phyloP scores from a whole-genome alignment of 2,888 invertebrate genomes.

The Masnerella sp. region DNA sequence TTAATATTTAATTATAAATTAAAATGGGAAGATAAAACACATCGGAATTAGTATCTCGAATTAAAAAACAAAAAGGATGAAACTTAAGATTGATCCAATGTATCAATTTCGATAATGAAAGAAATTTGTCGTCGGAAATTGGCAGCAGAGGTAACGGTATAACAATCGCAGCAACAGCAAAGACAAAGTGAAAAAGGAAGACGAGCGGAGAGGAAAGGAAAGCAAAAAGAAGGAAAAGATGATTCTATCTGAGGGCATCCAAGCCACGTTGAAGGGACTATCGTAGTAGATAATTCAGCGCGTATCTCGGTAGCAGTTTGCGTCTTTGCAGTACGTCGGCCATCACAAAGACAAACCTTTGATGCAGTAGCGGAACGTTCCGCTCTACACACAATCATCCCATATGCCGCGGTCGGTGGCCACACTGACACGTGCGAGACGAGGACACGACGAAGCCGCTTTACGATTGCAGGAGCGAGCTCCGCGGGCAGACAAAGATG shows the following conservation, averaged over 20 bases:
- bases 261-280: slow-evolving; percentile 70
- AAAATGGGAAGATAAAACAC: too few species aligned
- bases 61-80: too few species aligned
- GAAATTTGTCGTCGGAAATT: slow-evolving; percentile 53
- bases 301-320: slow-evolving; percentile 76
- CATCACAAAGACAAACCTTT: slow-evolving; percentile 76
- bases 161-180: slow-evolving; percentile 52
- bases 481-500: slow-evolving; percentile 51
- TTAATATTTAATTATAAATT: too few species aligned
- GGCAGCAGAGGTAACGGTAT: slow-evolving; percentile 44
- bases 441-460: slow-evolving; percentile 49
- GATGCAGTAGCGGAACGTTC: slow-evolving; percentile 72
- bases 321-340: slow-evolving; percentile 72
- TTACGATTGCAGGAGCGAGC: slow-evolving; percentile 48
- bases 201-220: slow-evolving; percentile 48
- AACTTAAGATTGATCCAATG: too few species aligned
- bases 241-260: slow-evolving; percentile 66
- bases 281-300: slow-evolving; percentile 76
- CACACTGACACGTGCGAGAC: slow-evolving; percentile 60
- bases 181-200: slow-evolving; percentile 61
- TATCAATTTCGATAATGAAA: slow-evolving; percentile 11
- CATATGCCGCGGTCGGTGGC: slow-evolving; percentile 64
- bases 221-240: slow-evolving; percentile 60
- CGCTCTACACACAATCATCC: slow-evolving; percentile 73
- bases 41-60: too few species aligned